Conservation (phyloP, 2,113 vertebrate species). For the Xyliphius kryptos region DNA sequence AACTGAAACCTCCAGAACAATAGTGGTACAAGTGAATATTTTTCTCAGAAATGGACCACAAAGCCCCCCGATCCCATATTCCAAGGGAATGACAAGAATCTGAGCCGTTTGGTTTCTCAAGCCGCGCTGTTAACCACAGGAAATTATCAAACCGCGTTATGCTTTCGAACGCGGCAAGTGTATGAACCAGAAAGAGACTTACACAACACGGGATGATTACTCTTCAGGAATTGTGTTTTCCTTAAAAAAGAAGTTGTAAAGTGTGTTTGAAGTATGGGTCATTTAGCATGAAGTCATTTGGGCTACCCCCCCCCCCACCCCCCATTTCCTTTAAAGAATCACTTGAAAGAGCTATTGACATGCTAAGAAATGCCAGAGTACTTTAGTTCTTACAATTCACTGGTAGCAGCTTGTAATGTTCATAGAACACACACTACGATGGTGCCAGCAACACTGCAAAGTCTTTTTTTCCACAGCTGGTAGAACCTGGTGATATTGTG, state of each 20-base stretch:
- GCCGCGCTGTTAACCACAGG: not conserved
- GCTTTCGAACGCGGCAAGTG: slow-evolving; percentile 3
- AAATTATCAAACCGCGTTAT: slow-evolving; percentile 5
- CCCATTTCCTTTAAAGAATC: not conserved
- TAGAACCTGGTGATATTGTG: not conserved
- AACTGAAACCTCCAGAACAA: not conserved
- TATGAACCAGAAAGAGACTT: not conserved
- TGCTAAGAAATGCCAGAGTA: not conserved
- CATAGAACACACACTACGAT: too few relatives aligned
- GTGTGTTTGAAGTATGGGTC: not conserved
- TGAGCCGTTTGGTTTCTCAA: not conserved
- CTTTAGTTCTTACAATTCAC: not conserved
- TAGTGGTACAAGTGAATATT: not conserved
- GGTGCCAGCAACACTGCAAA: too few relatives aligned
- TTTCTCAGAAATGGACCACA: not conserved
- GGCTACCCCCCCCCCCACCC: too few relatives aligned
- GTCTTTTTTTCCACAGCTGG: not conserved
- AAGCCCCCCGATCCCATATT: slow-evolving; percentile 9
- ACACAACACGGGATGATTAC: not conserved
- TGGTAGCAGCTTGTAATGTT: not conserved
- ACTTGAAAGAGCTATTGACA: not conserved
- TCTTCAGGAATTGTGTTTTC: not conserved
- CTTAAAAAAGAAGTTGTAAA: not conserved
- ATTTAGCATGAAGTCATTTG: slow-evolving; percentile 9
- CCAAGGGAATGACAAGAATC: not conserved